Evolutionary conservation across 2,797 vertebrate species (phyloP), one percentile per base, ranked within the genome.

Genomic region (Yasuhikotakia modesta): DNA sequence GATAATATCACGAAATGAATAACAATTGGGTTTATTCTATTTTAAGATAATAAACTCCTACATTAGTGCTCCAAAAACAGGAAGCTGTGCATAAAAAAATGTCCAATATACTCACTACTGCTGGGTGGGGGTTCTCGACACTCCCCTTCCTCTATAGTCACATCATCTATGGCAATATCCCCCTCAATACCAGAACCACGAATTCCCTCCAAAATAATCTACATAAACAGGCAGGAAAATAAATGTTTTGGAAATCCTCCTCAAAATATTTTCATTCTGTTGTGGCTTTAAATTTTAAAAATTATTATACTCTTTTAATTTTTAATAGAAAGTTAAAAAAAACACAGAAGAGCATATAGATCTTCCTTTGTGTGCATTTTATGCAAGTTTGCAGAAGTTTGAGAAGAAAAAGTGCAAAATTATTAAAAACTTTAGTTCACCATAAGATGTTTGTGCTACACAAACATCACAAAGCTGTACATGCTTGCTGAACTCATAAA

Each of bases 201-300:
- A 70, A 98, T 92, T 1, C 97, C 97, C 91, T 98, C 97, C 81
- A 99, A 92, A 88, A 97, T 92, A 82, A 99, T 89, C 97, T 96
- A 87, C 5, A 53, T 30, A 50, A n/a, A 70, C 3, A 12, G 6
- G 32, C 1, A 22, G 21, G 19, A 19, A 57, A 70, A 68, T 39
- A 27, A 43, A 8, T 11, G 39, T 43, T 43, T 43, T 43, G 39
- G 39, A 43, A 43, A 24, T 17, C 39, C 2, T 11, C n/a, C n/a
- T n/a, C 13, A 2, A 55, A 39, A 24, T 46, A 13, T 52, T 52
- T 43, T 43, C 7, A 52, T 17, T 50, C 46, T 17, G 17, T 5
- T 52, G 50, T n/a, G n/a, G n/a, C n/a, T n/a, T n/a, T n/a, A n/a
- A n/a, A n/a, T n/a, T n/a, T n/a, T n/a, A n/a, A n/a, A n/a, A n/a